Evolutionary conservation across 1,140 invertebrate species (phyloP).

Genomic region (Helicoverpa armigera): DNA sequence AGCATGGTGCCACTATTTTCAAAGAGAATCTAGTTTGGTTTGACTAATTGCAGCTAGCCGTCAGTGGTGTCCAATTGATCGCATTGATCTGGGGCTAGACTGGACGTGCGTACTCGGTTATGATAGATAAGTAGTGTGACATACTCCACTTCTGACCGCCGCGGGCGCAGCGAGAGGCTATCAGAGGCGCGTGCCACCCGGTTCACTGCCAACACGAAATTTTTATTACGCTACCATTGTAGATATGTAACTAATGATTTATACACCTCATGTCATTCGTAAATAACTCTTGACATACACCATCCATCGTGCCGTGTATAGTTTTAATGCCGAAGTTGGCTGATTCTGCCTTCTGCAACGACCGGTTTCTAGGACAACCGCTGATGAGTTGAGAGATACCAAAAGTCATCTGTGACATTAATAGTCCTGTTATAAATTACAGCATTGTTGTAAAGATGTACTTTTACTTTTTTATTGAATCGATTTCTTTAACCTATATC

Average conservation of each 20-base stretch:
- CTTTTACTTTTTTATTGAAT: slow-evolving; percentile 56
- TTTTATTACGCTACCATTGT: slow-evolving; percentile 68
- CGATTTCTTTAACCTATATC: slow-evolving; percentile 41
- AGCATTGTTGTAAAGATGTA: slow-evolving; percentile 51
- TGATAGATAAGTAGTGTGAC: slow-evolving; percentile 78
- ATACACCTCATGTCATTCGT: slow-evolving; percentile 70
- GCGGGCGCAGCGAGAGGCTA: slow-evolving; percentile 43
- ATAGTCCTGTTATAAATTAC: slow-evolving; percentile 59
- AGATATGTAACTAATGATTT: slow-evolving; percentile 78
- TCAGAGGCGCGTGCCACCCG: slow-evolving; percentile 55
- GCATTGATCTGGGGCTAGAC: slow-evolving; percentile 23
- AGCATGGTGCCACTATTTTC: too few relatives aligned
- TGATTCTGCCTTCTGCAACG: slow-evolving; percentile 53
- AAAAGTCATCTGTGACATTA: slow-evolving; percentile 52
- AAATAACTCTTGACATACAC: slow-evolving; percentile 63
- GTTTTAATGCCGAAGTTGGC: slow-evolving; percentile 45
- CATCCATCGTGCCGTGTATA: slow-evolving; percentile 56
- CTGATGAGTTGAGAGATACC: slow-evolving; percentile 59
- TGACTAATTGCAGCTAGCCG: too few relatives aligned
- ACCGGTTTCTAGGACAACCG: slow-evolving; percentile 55
- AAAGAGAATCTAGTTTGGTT: too few relatives aligned
- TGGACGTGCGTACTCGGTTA: slow-evolving; percentile 35
- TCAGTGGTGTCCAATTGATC: not conserved
- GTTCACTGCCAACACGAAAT: slow-evolving; percentile 67
- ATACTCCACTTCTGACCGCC: slow-evolving; percentile 70